A percentile compares a stretch with the other conserved stretches of the same genome.
phyloP scores from a whole-genome alignment of 2,797 vertebrate species.

The Galagoides demidoff region DNA sequence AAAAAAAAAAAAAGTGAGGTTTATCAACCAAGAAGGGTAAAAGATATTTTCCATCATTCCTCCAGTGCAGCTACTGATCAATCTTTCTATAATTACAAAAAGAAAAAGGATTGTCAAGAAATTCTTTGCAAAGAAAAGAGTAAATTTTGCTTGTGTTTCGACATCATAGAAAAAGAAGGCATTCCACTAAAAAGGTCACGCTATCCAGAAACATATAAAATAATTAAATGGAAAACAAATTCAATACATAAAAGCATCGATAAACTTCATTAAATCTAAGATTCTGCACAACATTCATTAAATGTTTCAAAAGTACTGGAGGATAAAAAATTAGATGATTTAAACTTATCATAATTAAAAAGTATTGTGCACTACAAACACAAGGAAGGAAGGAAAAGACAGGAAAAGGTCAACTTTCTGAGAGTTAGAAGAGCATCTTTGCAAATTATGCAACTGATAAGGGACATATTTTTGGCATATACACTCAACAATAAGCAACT shows the following conservation, averaged over 20 bases:
- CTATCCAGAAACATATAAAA: background rate
- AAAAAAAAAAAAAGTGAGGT: background rate
- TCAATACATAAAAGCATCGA: background rate
- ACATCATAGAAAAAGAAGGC: background rate
- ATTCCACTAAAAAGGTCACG: background rate
- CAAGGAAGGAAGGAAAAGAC: background rate
- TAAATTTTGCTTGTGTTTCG: background rate
- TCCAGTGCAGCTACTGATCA: background rate
- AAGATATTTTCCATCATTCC: background rate
- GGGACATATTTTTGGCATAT: background rate
- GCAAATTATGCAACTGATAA: background rate
- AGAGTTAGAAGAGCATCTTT: background rate
- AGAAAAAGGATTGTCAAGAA: background rate
- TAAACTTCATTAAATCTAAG: background rate
- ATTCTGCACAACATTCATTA: background rate
- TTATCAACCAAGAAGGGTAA: background rate
- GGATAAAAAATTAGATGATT: background rate
- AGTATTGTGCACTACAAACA: background rate
- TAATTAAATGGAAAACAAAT: background rate
- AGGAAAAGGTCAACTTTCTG: background rate
- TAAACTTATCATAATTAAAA: background rate
- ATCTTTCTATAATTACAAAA: background rate
- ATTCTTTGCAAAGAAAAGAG: background rate
- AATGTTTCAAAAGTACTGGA: background rate
- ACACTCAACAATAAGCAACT: background rate